phyloP scores from a whole-genome alignment of 2,888 invertebrate species.

The Noctua janthina region DNA sequence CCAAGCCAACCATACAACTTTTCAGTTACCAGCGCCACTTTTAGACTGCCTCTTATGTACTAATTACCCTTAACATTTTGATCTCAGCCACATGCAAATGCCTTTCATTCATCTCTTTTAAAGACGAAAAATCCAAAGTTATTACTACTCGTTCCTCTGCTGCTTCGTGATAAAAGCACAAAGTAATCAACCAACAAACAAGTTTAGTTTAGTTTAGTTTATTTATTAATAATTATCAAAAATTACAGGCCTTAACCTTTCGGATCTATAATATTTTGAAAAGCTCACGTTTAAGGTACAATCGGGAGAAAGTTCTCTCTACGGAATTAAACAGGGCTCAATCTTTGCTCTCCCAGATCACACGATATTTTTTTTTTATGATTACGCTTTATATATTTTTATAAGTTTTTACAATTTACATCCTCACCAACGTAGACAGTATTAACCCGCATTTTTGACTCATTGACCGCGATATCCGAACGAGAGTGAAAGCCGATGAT shows the following conservation, averaged over 20 bases:
- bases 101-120: too few relatives aligned
- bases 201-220: too few relatives aligned
- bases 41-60: too few relatives aligned
- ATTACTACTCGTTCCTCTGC: background rate
- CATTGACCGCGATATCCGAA: constrained; percentile 65
- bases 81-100: too few relatives aligned
- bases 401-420: constrained; percentile 14
- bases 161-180: background rate
- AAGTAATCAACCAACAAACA: background rate
- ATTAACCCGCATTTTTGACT: constrained; percentile 67
- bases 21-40: too few relatives aligned
- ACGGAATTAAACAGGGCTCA: background rate
- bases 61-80: too few relatives aligned
- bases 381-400: too few relatives aligned
- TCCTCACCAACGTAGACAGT: constrained; percentile 11
- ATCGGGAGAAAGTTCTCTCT: background rate
- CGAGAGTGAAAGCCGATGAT: constrained; percentile 66
- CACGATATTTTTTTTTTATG: background rate
- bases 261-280: background rate
- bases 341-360: background rate
- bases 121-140: background rate
- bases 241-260: too few relatives aligned
- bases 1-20: too few relatives aligned
- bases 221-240: too few relatives aligned
- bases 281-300: background rate